Evolutionary conservation across 2,888 invertebrate species (phyloP).

Genomic region (Limnephilus marmoratus): DNA sequence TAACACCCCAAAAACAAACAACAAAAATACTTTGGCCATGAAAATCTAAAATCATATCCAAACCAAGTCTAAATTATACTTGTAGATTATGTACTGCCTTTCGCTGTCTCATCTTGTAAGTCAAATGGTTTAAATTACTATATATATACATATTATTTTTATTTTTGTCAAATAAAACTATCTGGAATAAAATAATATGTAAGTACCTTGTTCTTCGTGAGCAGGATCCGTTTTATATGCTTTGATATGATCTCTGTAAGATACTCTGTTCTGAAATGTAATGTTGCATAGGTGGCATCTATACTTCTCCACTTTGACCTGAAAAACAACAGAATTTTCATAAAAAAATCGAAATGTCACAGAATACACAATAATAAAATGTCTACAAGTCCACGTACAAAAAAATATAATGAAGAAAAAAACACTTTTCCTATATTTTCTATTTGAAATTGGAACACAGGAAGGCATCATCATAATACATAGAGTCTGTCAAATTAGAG

Average conservation of each 20-base stretch:
- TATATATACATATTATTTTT: not conserved
- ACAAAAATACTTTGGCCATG: no score
- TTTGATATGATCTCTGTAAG: constrained; percentile 52
- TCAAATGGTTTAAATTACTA: not conserved
- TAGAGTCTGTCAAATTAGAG: no score
- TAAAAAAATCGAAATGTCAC: not conserved
- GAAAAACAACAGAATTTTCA: not conserved
- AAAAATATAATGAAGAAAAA: not conserved
- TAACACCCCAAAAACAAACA: no score
- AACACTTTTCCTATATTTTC: not conserved
- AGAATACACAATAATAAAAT: not conserved
- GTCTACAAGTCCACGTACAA: not conserved
- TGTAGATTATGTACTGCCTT: no score
- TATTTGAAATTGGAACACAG: not conserved
- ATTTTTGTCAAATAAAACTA: not conserved
- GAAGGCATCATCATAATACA: not conserved
- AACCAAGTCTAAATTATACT: no score
- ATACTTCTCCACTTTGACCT: constrained; percentile 25
- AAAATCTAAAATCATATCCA: no score
- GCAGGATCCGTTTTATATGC: constrained; percentile 6
- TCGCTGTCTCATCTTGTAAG: not conserved
- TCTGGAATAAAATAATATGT: not conserved
- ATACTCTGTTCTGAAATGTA: constrained; percentile 20
- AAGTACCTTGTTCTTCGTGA: constrained; percentile 19
- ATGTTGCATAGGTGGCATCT: constrained; percentile 46